Conservation (phyloP, 2,113 vertebrate genomes). For the Phaethornis superciliosus region DNA sequence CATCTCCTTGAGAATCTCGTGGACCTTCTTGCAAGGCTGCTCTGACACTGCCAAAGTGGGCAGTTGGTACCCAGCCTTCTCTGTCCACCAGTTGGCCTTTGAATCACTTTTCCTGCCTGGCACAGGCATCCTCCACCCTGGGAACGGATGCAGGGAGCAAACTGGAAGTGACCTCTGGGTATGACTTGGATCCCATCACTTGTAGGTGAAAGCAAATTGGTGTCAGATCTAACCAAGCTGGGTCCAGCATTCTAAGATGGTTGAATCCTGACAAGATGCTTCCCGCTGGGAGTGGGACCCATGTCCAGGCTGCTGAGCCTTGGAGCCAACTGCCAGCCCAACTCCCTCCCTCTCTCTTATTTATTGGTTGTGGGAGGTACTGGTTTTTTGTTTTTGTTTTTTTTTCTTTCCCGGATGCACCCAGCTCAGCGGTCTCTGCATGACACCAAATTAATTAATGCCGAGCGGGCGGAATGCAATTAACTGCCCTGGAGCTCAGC, state of each 20-base stretch:
- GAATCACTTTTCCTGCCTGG: background rate
- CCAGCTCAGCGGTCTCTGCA: conserved; percentile 8
- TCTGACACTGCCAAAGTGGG: background rate
- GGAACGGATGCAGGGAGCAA: background rate
- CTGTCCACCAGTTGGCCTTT: background rate
- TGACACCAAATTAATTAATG: conserved; percentile 60
- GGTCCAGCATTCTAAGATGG: background rate
- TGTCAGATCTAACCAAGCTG: rapidly evolving
- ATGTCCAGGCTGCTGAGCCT: background rate
- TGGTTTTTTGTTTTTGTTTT: no score
- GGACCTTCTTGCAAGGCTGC: background rate
- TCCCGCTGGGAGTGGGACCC: rapidly evolving
- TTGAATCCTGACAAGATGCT: background rate
- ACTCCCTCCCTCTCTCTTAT: background rate
- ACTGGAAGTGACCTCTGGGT: background rate
- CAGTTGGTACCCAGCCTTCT: rapidly evolving
- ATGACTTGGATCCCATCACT: background rate
- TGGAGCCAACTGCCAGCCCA: rapidly evolving
- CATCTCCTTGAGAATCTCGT: rapidly evolving
- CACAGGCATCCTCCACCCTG: rapidly evolving
- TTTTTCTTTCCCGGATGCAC: background rate
- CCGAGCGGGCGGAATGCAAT: conserved; percentile 51
- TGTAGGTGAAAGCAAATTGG: rapidly evolving
- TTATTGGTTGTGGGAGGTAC: background rate
- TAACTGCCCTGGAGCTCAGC: conserved; percentile 47